phyloP scores from a whole-genome alignment of 2,888 invertebrate species.

The Oxytorus armatus region DNA sequence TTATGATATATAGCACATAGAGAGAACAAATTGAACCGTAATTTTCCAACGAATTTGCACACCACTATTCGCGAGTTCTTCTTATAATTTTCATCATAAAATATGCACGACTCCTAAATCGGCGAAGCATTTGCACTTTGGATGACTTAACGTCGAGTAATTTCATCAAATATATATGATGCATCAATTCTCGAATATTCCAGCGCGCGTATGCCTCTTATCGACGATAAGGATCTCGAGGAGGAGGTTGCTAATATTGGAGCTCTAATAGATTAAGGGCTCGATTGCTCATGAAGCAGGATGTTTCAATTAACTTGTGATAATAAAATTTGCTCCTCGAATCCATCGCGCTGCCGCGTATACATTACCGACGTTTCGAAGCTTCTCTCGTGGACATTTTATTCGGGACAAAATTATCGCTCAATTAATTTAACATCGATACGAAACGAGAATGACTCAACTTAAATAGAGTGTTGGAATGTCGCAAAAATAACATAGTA shows the following conservation, averaged over 20 bases:
- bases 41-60: constrained; percentile 20
- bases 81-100: constrained; percentile 30
- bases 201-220: constrained; percentile 10
- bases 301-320: constrained; percentile 37
- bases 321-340: constrained; percentile 50
- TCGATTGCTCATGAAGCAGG: constrained; percentile 49
- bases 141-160: constrained; percentile 36
- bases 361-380: background rate
- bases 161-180: constrained; percentile 39
- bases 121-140: constrained; percentile 29
- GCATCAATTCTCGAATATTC: constrained; percentile 30
- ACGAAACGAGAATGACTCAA: too few relatives aligned
- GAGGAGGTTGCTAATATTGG: constrained; percentile 40
- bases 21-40: constrained; percentile 18
- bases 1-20: background rate
- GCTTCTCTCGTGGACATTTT: background rate
- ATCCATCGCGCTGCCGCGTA: constrained; percentile 24
- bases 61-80: background rate
- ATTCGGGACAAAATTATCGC: background rate
- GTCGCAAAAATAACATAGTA: too few relatives aligned
- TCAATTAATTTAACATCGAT: too few relatives aligned
- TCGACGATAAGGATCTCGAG: constrained; percentile 23
- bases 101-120: constrained; percentile 24
- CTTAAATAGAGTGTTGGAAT: too few relatives aligned
- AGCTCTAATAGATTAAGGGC: constrained; percentile 40